Base-by-base conservation (phyloP, 2,888 invertebrate species). In the Neocrepidodera transversa region DNA sequence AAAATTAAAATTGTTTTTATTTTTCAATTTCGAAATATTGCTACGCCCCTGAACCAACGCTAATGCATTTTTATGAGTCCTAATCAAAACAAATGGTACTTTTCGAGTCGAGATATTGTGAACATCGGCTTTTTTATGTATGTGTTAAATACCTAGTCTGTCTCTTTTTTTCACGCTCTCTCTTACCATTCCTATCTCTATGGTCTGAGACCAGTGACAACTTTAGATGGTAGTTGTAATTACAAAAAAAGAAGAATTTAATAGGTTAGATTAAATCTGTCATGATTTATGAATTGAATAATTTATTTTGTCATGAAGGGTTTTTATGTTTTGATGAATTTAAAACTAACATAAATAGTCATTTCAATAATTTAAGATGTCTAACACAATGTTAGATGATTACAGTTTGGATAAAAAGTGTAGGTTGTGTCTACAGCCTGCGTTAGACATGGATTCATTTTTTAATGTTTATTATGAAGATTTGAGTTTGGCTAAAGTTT, bases 401-500 rank as follows among this genome's bases (percentile, higher is more conserved):
- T 17, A 38, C 38, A 35, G 26, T 38, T 51, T 51, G 7, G 23
- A 28, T 17, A 38, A 17, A 51, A 55, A 48, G 30, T 55, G 55
- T 23, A 40, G 59, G 50, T 45, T 59, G 36, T 59, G 59, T 50
- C 45, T 59, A 18, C 50, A 45, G 13, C 17, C 36, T 28, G 35
- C 30, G 2, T 43, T 23, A 14, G 54, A 54, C 2, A 54, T 54
- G 53, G 54, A 54, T 35, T 20, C 59, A 5, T 59, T 59, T 43
- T 59, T 59, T 26, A 50, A 59, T 16, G 23, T 54, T 36, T 59
- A 59, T 18, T 54, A 30, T 14, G 54, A 59, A 43, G 59, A 59
- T 49, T 38, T 59, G 26, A 54, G 49, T 54, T 59, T 59, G 11
- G 48, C 59, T 0, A 54, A 59, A 36, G 50, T 59, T 8, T 59